phyloP scores from a whole-genome alignment of 2,888 invertebrate species.

The Cecidostiba fungosa region DNA sequence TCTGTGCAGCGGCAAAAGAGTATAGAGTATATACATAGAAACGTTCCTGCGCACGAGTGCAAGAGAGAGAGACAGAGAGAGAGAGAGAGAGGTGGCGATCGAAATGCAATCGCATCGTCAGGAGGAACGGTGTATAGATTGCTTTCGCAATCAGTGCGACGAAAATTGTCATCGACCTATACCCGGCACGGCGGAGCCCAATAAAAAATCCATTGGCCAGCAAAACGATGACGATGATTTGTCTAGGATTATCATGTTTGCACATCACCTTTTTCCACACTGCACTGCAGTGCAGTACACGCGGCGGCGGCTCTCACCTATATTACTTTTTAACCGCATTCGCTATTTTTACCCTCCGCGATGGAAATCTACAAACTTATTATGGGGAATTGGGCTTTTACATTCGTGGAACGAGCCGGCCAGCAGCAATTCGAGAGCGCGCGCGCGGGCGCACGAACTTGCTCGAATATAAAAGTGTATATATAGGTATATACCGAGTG shows the following conservation, averaged over 20 bases:
- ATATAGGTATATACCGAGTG: neutral
- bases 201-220: slow-evolving; percentile 58
- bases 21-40: neutral
- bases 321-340: slow-evolving; percentile 43
- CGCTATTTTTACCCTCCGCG: slow-evolving; percentile 24
- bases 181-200: neutral
- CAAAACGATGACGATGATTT: slow-evolving; percentile 57
- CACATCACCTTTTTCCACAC: slow-evolving; percentile 10
- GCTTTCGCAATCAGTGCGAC: slow-evolving; percentile 61
- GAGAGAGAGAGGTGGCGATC: slow-evolving; percentile 49
- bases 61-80: neutral
- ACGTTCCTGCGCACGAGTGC: neutral
- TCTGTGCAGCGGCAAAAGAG: slow-evolving; percentile 19
- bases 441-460: neutral
- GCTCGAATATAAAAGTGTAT: neutral
- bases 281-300: too few species aligned
- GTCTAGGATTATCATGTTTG: slow-evolving; percentile 47
- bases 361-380: slow-evolving; percentile 49
- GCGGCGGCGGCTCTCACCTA: neutral
- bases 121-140: slow-evolving; percentile 47
- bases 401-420: neutral
- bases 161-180: slow-evolving; percentile 59
- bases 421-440: neutral
- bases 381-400: slow-evolving; percentile 21
- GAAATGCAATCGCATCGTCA: slow-evolving; percentile 61